Conservation (phyloP, 2,888 invertebrate genomes). For the Diplazon laetatorius region DNA sequence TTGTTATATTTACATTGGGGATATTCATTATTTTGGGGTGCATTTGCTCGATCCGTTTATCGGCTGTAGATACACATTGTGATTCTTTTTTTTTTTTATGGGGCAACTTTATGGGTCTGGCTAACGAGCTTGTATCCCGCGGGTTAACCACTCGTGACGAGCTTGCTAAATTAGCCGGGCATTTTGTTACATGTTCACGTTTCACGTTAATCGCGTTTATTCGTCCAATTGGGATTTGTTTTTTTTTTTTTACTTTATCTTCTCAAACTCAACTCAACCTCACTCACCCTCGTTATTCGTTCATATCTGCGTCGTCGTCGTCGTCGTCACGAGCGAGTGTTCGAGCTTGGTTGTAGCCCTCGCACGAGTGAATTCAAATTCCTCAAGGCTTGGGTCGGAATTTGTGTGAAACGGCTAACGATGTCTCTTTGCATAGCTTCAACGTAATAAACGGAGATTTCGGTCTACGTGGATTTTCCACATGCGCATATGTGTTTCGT, state of each 20-base stretch:
- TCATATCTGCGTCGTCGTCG: conserved; percentile 38
- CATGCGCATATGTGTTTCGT: neutral
- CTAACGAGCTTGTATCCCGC: conserved; percentile 61
- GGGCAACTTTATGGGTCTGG: conserved; percentile 31
- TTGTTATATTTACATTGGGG: neutral
- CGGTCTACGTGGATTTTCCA: neutral
- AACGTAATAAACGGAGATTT: conserved; percentile 27
- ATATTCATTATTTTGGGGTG: neutral
- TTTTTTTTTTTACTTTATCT: conserved; percentile 15
- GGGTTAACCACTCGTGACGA: conserved; percentile 65
- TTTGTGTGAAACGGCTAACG: conserved; percentile 24
- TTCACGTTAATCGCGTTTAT: conserved; percentile 33
- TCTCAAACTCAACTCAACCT: conserved; percentile 16
- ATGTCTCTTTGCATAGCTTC: conserved; percentile 17
- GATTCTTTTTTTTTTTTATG: conserved; percentile 28
- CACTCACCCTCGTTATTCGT: conserved; percentile 37
- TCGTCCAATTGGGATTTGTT: conserved; percentile 19
- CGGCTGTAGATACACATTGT: conserved; percentile 14
- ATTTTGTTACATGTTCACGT: conserved; percentile 39
- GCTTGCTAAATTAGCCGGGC: conserved; percentile 65
- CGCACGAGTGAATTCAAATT: neutral
- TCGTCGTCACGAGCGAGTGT: neutral
- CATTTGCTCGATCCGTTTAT: conserved; percentile 14
- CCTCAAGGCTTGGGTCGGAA: neutral
- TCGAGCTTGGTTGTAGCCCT: neutral